Percentiles rank a stretch among this genome's conserved stretches.
Evolutionary conservation across 2,113 vertebrate genomes (phyloP).

Genomic region (Orycteropus afer): DNA sequence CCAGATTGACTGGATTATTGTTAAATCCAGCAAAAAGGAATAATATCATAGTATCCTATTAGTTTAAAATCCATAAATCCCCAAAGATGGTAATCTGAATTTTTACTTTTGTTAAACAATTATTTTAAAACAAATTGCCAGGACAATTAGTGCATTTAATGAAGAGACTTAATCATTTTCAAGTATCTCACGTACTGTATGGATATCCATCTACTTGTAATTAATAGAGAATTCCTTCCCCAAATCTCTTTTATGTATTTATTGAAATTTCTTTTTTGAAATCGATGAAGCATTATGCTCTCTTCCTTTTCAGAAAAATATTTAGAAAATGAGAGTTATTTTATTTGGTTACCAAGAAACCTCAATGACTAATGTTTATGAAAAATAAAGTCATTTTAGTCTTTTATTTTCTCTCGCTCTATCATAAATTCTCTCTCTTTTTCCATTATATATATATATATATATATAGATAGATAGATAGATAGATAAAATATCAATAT

Average conservation of each 20-base stretch:
- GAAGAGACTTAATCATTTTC: neutral
- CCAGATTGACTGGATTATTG: neutral
- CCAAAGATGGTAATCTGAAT: neutral
- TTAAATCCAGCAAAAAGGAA: neutral
- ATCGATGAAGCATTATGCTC: neutral
- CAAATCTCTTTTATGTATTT: neutral
- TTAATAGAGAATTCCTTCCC: neutral
- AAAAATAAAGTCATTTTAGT: neutral
- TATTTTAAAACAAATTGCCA: neutral
- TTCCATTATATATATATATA: too few relatives aligned
- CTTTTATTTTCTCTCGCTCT: neutral
- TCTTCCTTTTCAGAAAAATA: neutral
- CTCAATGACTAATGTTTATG: neutral
- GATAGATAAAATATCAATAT: too few relatives aligned
- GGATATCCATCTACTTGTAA: neutral
- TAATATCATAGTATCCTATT: neutral
- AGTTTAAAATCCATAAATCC: neutral
- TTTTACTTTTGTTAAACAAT: neutral
- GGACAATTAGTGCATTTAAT: neutral
- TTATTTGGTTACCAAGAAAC: neutral
- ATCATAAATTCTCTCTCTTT: neutral
- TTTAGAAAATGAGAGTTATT: neutral
- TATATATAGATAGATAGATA: too few relatives aligned
- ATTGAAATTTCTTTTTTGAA: neutral
- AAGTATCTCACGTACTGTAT: neutral